Conservation (phyloP, 2,888 invertebrate species). For the Ophion slaviceki region DNA sequence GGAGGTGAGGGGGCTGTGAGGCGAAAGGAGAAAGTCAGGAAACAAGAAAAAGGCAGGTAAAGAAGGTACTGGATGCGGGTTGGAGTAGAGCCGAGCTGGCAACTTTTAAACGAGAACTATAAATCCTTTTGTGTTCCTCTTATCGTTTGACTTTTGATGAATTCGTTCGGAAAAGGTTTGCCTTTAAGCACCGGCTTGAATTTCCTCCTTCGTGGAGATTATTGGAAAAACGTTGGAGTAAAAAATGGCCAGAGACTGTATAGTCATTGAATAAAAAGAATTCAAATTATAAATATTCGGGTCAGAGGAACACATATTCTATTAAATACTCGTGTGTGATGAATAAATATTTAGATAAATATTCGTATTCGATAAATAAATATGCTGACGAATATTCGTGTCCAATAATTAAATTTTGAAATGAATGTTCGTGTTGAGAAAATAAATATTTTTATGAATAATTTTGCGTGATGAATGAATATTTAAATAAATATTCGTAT, state of each 20-base stretch:
- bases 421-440: no score
- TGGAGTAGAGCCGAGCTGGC: slow-evolving; percentile 47
- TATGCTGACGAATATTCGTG: no score
- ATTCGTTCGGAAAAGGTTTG: slow-evolving; percentile 39
- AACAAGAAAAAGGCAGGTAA: slow-evolving; percentile 60
- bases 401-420: no score
- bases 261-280: neutral
- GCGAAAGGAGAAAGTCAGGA: slow-evolving; percentile 33
- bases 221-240: slow-evolving; percentile 15
- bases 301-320: no score
- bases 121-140: slow-evolving; percentile 60
- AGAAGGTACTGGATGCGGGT: slow-evolving; percentile 58
- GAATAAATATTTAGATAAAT: no score
- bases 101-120: slow-evolving; percentile 66
- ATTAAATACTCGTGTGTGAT: no score
- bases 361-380: no score
- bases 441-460: no score
- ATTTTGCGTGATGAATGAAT: no score
- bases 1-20: neutral
- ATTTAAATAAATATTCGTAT: no score
- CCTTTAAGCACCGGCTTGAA: neutral
- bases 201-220: neutral
- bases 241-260: neutral
- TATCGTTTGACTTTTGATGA: slow-evolving; percentile 65
- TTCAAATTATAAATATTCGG: neutral